Percentiles rank a stretch among this genome's conserved stretches.
These are phyloP conservation scores for Notodonta dromedarius DNA, from an alignment of 2,888 invertebrate species.

Conservation along the genomic window DNA sequence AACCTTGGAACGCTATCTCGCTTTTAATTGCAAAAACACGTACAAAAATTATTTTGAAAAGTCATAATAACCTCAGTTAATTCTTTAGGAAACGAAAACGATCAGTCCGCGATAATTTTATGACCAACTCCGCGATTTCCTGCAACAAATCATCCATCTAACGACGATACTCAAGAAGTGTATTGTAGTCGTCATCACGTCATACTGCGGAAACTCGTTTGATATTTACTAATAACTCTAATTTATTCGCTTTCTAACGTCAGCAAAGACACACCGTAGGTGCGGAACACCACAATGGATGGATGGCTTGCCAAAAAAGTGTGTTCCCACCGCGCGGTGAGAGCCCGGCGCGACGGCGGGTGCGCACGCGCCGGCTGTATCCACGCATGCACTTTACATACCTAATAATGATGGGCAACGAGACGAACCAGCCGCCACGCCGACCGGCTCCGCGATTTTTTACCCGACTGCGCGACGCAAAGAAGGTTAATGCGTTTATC, in stretches of 20 bases:
- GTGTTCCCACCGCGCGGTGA: slow-evolving; percentile 45
- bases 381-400: slow-evolving; percentile 16
- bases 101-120: not conserved
- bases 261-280: slow-evolving; percentile 40
- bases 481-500: no score
- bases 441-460: slow-evolving; percentile 14
- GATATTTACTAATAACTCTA: slow-evolving; percentile 38
- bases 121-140: not conserved
- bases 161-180: not conserved
- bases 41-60: no score
- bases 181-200: not conserved
- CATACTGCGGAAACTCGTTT: slow-evolving; percentile 34
- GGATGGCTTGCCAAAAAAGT: slow-evolving; percentile 46
- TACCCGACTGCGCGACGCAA: no score
- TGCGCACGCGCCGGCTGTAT: slow-evolving; percentile 12
- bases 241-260: slow-evolving; percentile 47
- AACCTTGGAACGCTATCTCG: no score
- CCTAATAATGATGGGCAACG: not conserved
- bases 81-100: not conserved
- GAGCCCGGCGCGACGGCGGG: slow-evolving; percentile 21
- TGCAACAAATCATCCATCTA: slow-evolving; percentile 8
- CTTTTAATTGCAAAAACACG: no score
- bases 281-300: slow-evolving; percentile 38
- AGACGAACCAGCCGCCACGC: not conserved
- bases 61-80: no score